Evolutionary conservation across 2,113 vertebrate species (phyloP).

Genomic region (Todiramphus chloris): DNA sequence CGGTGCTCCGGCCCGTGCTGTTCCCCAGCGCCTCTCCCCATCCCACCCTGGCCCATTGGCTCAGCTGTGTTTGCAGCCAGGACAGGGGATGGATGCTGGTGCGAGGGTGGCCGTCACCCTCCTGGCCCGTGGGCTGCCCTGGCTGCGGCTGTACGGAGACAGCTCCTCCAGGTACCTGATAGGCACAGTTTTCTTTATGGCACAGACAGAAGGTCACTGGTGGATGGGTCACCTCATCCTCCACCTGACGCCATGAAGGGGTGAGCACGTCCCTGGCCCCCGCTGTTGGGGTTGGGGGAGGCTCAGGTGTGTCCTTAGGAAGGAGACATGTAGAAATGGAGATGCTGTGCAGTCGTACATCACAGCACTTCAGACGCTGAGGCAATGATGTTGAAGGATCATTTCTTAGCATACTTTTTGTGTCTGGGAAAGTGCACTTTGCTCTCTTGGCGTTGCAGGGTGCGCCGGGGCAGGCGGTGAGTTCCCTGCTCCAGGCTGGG

Average conservation of each 20-base stretch:
- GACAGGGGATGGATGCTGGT: not conserved
- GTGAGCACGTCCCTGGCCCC: not conserved
- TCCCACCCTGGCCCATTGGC: fast-evolving
- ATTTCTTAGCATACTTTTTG: fast-evolving
- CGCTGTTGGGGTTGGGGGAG: fast-evolving
- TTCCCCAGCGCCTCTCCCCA: not conserved
- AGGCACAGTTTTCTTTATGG: fast-evolving
- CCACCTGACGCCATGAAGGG: fast-evolving
- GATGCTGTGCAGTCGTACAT: fast-evolving
- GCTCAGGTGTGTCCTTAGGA: not conserved
- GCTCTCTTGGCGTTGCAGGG: conserved; percentile 42
- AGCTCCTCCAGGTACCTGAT: not conserved
- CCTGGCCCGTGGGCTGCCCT: not conserved
- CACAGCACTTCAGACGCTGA: fast-evolving
- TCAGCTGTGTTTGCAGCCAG: fast-evolving
- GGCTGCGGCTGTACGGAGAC: fast-evolving
- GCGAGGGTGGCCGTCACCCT: fast-evolving
- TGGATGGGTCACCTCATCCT: too few relatives aligned
- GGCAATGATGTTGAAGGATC: fast-evolving
- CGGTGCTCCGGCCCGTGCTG: fast-evolving
- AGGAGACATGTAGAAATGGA: fast-evolving
- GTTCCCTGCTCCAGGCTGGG: not conserved
- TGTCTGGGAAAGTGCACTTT: not conserved
- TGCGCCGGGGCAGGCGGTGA: not conserved
- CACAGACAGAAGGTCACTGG: fast-evolving